phyloP scores from a whole-genome alignment of 2,888 invertebrate genomes.

The Perdita meconis region DNA sequence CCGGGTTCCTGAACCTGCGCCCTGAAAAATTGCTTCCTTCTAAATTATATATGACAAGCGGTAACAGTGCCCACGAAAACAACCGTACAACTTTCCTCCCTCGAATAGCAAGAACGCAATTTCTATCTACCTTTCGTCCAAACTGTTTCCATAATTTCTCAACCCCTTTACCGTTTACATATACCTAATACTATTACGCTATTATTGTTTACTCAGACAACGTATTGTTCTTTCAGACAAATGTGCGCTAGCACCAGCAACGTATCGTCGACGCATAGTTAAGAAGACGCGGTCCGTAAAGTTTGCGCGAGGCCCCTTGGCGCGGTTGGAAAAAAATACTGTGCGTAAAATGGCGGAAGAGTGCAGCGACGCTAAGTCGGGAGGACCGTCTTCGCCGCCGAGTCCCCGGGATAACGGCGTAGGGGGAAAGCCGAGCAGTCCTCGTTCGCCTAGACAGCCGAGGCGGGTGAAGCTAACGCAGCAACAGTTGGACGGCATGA shows the following conservation, averaged over 20 bases:
- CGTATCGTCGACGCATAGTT: conserved; percentile 27
- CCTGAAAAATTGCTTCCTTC: conserved; percentile 29
- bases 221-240: conserved; percentile 55
- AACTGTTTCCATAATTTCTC: too few relatives aligned
- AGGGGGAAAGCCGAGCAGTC: conserved; percentile 84
- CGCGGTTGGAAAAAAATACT: too few relatives aligned
- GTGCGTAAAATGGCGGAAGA: conserved; percentile 79
- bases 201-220: neutral
- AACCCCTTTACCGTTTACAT: too few relatives aligned
- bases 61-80: too few relatives aligned
- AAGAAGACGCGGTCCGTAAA: conserved; percentile 33
- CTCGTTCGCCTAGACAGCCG: conserved; percentile 84
- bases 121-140: too few relatives aligned
- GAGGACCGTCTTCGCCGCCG: conserved; percentile 79
- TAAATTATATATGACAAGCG: conserved; percentile 28
- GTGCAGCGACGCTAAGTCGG: conserved; percentile 76
- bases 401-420: conserved; percentile 74
- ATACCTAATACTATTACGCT: neutral
- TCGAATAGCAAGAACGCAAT: too few relatives aligned
- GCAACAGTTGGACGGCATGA: conserved; percentile 88
- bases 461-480: conserved; percentile 88
- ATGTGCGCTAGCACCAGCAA: conserved; percentile 46
- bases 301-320: conserved; percentile 21
- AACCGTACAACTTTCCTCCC: too few relatives aligned
- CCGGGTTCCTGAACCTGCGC: conserved; percentile 51